Percentiles rank a stretch among this genome's conserved stretches.
These are phyloP conservation scores for Nyctalus aviator DNA, from an alignment of 2,797 vertebrate genomes.

Conservation along the genomic window DNA sequence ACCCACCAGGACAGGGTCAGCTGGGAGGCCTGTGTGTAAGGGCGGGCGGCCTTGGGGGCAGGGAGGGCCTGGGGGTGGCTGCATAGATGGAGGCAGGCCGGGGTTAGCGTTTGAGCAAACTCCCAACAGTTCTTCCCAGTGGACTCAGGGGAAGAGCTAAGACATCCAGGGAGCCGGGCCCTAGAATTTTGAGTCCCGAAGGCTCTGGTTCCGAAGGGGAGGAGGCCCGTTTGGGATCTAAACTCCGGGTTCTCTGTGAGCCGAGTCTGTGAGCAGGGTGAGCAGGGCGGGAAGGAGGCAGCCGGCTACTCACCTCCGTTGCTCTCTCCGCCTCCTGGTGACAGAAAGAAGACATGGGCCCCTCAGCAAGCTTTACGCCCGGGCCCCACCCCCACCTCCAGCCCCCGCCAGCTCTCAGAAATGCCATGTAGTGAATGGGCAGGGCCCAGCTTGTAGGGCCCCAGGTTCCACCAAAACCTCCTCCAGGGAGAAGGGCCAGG, in stretches of 20 bases:
- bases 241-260: neutral
- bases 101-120: neutral
- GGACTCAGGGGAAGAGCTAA: neutral
- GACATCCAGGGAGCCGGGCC: neutral
- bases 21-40: neutral
- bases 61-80: neutral
- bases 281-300: slow-evolving; percentile 7
- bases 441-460: slow-evolving; percentile 86
- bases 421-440: slow-evolving; percentile 90
- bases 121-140: neutral
- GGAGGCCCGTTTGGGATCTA: neutral
- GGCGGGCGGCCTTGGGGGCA: neutral
- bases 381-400: slow-evolving; percentile 89
- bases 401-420: slow-evolving; percentile 89
- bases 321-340: slow-evolving; percentile 74
- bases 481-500: slow-evolving; percentile 88
- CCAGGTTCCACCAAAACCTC: slow-evolving; percentile 86
- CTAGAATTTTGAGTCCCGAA: slow-evolving; percentile 42
- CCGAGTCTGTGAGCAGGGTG: neutral
- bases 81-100: neutral
- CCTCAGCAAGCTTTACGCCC: slow-evolving; percentile 92
- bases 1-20: slow-evolving; percentile 14
- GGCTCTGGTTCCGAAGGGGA: neutral
- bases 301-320: slow-evolving; percentile 61
- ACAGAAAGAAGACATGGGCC: slow-evolving; percentile 94